phyloP scores from a whole-genome alignment of 2,113 vertebrate species.

The Caretta caretta region DNA sequence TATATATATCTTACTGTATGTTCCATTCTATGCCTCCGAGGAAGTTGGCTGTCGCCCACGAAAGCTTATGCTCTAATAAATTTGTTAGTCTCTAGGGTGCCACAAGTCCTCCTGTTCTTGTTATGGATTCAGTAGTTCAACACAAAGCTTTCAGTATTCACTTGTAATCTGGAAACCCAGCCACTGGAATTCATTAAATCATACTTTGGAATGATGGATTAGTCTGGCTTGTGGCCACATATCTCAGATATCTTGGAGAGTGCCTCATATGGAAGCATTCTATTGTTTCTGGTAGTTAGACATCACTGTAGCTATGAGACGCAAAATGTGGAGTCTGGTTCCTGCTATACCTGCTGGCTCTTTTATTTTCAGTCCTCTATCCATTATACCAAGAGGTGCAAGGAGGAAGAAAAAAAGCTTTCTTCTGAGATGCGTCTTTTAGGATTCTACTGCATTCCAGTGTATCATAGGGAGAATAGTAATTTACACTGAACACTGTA shows the following conservation, averaged over 20 bases:
- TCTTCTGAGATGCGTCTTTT: background rate
- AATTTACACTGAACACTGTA: background rate
- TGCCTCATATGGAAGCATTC: background rate
- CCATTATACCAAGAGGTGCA: background rate
- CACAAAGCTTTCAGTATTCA: background rate
- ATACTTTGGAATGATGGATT: background rate
- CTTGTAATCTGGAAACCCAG: background rate
- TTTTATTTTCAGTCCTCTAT: background rate
- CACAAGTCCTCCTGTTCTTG: too few relatives aligned
- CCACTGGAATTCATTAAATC: background rate
- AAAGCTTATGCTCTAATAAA: too few relatives aligned
- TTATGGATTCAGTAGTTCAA: background rate
- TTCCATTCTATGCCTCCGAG: too few relatives aligned
- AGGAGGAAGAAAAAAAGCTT: background rate
- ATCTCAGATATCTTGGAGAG: background rate
- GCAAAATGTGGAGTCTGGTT: background rate
- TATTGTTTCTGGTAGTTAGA: background rate
- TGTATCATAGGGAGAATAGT: background rate
- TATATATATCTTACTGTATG: too few relatives aligned
- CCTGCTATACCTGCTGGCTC: background rate
- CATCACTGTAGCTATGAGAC: background rate
- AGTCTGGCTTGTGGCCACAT: accelerated
- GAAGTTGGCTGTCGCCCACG: too few relatives aligned
- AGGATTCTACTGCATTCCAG: background rate
- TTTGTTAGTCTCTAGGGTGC: too few relatives aligned